Conservation (phyloP, 2,113 vertebrate genomes). For the Poeciliopsis turrubarensis region DNA sequence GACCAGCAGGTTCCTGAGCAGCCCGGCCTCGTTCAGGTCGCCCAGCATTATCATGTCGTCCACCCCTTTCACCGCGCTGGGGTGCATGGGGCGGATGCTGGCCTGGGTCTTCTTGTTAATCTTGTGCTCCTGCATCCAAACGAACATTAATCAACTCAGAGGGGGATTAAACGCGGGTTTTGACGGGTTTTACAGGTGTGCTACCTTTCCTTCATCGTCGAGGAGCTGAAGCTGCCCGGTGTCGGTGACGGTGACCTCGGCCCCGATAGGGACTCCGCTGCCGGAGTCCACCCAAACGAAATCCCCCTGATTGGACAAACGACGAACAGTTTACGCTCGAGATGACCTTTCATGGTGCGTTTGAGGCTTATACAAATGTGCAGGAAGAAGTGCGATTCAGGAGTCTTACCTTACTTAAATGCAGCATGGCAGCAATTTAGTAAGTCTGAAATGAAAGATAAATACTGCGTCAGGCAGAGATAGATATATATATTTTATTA, state of each 20-base stretch:
- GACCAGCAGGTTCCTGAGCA: conserved; percentile 93
- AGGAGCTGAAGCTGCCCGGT: conserved; percentile 85
- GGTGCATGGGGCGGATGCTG: conserved; percentile 87
- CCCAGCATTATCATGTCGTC: conserved; percentile 96
- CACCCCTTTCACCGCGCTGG: conserved; percentile 87
- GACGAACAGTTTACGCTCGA: not conserved
- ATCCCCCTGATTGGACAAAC: conserved; percentile 83
- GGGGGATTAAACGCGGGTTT: too few species aligned
- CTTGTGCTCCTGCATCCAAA: conserved; percentile 85
- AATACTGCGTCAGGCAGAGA: not conserved
- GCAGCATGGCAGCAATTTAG: conserved; percentile 67
- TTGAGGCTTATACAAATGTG: not conserved
- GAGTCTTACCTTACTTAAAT: conserved; percentile 77
- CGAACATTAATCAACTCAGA: not conserved
- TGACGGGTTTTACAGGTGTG: not conserved
- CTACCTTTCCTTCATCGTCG: conserved; percentile 96
- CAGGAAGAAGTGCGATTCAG: not conserved
- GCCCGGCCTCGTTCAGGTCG: conserved; percentile 92
- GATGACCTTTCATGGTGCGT: not conserved
- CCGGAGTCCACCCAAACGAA: conserved; percentile 89
- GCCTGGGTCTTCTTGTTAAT: conserved; percentile 78
- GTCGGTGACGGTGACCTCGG: conserved; percentile 85
- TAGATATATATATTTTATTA: too few species aligned
- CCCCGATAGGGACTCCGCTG: conserved; percentile 84
- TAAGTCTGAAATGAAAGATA: conserved; percentile 18